A percentile compares a stretch with the other conserved stretches of the same genome.
These are phyloP conservation scores for Hydrozoanthus tunicans DNA, from an alignment of 64 coral and sea anemone genomes.

Conservation along the genomic window DNA sequence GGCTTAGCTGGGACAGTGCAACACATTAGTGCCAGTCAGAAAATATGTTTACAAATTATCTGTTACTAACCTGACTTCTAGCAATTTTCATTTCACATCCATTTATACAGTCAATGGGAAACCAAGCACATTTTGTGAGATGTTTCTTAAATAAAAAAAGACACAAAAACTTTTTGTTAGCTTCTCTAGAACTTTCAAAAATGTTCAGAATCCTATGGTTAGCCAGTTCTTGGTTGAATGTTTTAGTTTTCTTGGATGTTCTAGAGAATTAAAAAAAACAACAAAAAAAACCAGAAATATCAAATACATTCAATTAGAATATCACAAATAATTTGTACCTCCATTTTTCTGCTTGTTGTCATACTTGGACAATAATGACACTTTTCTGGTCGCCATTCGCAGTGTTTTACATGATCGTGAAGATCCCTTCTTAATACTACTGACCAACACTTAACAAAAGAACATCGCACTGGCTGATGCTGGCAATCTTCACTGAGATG, in stretches of 20 bases:
- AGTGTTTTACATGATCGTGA: conserved; percentile 8
- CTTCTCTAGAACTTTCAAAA: background rate
- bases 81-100: conserved; percentile 32
- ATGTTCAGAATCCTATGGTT: background rate
- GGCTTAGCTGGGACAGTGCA: no score
- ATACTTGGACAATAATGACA: conserved; percentile 34
- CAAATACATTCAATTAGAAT: background rate
- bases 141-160: conserved; percentile 34
- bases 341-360: conserved; percentile 31
- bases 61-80: conserved; percentile 4
- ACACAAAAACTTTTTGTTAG: background rate
- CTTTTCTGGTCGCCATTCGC: conserved; percentile 39
- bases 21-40: no score
- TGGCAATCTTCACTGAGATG: conserved; percentile 1
- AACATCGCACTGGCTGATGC: conserved; percentile 17
- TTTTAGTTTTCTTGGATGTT: no score
- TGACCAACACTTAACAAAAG: conserved; percentile 42
- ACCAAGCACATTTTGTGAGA: conserved; percentile 25
- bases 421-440: conserved; percentile 18
- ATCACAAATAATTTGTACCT: background rate
- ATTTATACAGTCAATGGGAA: conserved; percentile 38
- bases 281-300: background rate
- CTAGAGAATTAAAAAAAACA: background rate
- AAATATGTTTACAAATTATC: no score
- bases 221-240: no score